These are phyloP conservation scores for Aquatica leii DNA, from an alignment of 2,888 invertebrate genomes.

Conservation along the genomic window DNA sequence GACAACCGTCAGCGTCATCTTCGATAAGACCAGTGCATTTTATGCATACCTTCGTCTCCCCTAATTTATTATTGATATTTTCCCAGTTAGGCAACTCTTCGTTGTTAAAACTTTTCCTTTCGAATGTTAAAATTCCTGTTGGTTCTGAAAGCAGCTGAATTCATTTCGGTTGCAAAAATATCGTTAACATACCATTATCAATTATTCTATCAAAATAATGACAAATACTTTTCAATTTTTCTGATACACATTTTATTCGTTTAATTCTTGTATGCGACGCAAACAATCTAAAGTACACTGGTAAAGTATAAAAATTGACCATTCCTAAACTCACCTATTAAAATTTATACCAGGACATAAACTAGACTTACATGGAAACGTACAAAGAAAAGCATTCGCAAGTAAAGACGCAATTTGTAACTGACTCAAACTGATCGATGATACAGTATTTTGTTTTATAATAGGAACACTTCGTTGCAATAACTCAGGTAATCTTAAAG, in stretches of 20 bases:
- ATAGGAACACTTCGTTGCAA: slow-evolving; percentile 82
- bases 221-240: slow-evolving; percentile 89
- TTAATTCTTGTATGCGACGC: slow-evolving; percentile 58
- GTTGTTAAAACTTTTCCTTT: slow-evolving; percentile 71
- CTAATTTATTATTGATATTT: slow-evolving; percentile 64
- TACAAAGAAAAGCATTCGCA: slow-evolving; percentile 96
- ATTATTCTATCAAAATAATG: slow-evolving; percentile 89
- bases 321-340: slow-evolving; percentile 68
- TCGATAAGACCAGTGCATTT: slow-evolving; percentile 84
- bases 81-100: slow-evolving; percentile 73
- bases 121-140: slow-evolving; percentile 81
- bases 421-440: slow-evolving; percentile 72
- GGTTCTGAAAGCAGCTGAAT: slow-evolving; percentile 65
- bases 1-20: slow-evolving; percentile 76
- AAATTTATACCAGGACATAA: slow-evolving; percentile 91
- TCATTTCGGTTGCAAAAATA: not conserved
- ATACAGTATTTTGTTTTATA: slow-evolving; percentile 69
- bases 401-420: slow-evolving; percentile 85
- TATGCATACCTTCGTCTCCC: slow-evolving; percentile 73
- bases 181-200: slow-evolving; percentile 64
- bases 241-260: slow-evolving; percentile 67
- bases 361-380: slow-evolving; percentile 80
- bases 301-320: too few species aligned
- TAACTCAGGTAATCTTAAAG: slow-evolving; percentile 79
- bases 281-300: slow-evolving; percentile 67